Conservation (phyloP, 2,113 vertebrate genomes). For the Nanger granti region DNA sequence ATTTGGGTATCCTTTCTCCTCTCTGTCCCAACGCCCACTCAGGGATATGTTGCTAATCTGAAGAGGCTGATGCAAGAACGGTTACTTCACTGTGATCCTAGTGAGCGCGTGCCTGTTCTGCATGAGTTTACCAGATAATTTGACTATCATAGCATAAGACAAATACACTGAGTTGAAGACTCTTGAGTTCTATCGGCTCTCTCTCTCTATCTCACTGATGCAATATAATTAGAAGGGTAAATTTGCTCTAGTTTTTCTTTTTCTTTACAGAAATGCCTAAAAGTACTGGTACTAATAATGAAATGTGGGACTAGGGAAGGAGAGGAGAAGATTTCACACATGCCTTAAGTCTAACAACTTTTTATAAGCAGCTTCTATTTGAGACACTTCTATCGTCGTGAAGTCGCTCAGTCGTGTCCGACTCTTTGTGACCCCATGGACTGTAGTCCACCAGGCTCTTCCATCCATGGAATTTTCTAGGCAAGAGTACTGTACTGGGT, state of each 20-base stretch:
- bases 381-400: rapidly evolving
- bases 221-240: neutral
- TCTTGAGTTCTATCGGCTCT: neutral
- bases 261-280: neutral
- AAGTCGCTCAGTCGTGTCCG: too few relatives aligned
- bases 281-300: neutral
- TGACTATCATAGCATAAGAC: neutral
- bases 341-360: neutral
- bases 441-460: too few relatives aligned
- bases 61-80: neutral
- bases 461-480: too few relatives aligned
- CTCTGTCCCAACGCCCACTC: rapidly evolving
- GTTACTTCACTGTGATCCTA: neutral
- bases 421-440: too few relatives aligned
- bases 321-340: neutral
- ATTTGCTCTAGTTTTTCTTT: neutral
- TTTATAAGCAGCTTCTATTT: neutral
- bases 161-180: neutral
- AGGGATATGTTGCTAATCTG: neutral
- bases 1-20: neutral
- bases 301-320: neutral
- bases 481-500: too few relatives aligned
- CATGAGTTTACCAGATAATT: neutral
- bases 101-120: neutral
- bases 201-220: neutral